Base-by-base conservation (phyloP, 2,113 vertebrate genomes). In the Gavialis gangeticus region DNA sequence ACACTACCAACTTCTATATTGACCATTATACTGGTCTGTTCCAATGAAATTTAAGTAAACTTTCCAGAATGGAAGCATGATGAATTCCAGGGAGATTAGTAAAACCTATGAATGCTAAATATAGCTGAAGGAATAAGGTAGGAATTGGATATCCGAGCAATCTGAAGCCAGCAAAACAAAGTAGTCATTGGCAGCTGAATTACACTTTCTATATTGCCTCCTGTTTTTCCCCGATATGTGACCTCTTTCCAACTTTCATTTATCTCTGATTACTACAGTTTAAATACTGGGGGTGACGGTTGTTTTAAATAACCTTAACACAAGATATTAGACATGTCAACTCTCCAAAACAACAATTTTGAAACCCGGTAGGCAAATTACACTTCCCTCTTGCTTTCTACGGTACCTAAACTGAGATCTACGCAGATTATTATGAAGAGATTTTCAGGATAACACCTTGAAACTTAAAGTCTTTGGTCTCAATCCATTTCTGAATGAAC, bases 1-100 rank as follows among this genome's bases (percentile, higher is more conserved):
- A 15, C 69, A 82, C 78, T 87, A 89, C 79, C 25, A 89, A 82
- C 69, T 90, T 69, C 71, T 64, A 63, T 71, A 82, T 82, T 81
- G 95, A 63, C 71, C 78, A 91, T 89, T 94, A 88, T 82, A 58
- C 75, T 82, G 46, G 30, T 37, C 34, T 80, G 59, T 91, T 87
- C 83, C 78, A 54, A 91, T 86, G 54, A 91, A 94, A 90, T 90
- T 82, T 89, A 94, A 92, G 75, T 84, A 66, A 93, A 25, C 55
- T 89, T 86, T 64, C 55, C 85, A 85, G 69, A 94, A 96, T 0
- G 2, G 46, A 91, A 89, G 55, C 4, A 79, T 85, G 54, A 84
- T 58, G 55, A 90, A 92, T 82, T 89, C 60, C 77, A 91, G 46
- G 28, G 90, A 77, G 60, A 89, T 46, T 17, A 85, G 46, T 60